phyloP scores from a whole-genome alignment of 2,113 vertebrate genomes.

The Siniperca chuatsi region DNA sequence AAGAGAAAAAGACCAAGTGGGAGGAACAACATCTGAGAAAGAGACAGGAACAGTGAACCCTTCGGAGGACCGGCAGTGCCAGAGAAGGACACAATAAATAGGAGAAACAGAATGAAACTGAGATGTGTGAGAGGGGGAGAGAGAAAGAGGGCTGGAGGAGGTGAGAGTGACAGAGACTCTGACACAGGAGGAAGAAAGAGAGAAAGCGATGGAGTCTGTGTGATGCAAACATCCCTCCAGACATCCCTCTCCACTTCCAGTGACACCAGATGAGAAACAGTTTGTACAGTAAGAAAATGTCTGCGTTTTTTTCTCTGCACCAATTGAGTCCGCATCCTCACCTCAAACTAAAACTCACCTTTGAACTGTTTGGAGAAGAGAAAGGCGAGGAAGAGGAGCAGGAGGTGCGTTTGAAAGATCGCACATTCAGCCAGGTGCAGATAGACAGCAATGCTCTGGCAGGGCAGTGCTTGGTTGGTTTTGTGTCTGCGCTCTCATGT shows the following conservation, averaged over 20 bases:
- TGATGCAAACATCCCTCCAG: slow-evolving; percentile 58
- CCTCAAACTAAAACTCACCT: slow-evolving; percentile 22
- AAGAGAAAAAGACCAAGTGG: neutral
- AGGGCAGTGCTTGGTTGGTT: slow-evolving; percentile 3
- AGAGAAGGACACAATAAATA: slow-evolving; percentile 53
- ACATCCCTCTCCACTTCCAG: slow-evolving; percentile 37
- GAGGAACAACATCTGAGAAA: slow-evolving; percentile 40
- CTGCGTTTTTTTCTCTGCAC: neutral
- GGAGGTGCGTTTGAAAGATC: slow-evolving; percentile 69
- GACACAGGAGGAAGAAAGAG: slow-evolving; percentile 4
- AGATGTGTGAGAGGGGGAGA: slow-evolving; percentile 65
- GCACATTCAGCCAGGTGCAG: slow-evolving; percentile 64
- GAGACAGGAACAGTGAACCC: slow-evolving; percentile 18
- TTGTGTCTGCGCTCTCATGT: slow-evolving; percentile 43
- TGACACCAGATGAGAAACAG: slow-evolving; percentile 71
- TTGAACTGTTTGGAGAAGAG: slow-evolving; percentile 34
- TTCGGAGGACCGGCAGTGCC: slow-evolving; percentile 19
- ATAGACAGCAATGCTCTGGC: slow-evolving; percentile 53
- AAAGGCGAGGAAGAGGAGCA: slow-evolving; percentile 27
- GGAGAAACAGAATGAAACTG: slow-evolving; percentile 73
- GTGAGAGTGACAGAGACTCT: slow-evolving; percentile 43
- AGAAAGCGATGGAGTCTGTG: slow-evolving; percentile 30
- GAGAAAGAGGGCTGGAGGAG: slow-evolving; percentile 14
- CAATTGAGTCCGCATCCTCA: neutral
- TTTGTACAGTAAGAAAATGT: slow-evolving; percentile 24